Percentiles rank a stretch among this genome's conserved stretches.
These are phyloP conservation scores for Champsocephalus gunnari DNA, from an alignment of 2,797 vertebrate genomes.

Conservation along the genomic window DNA sequence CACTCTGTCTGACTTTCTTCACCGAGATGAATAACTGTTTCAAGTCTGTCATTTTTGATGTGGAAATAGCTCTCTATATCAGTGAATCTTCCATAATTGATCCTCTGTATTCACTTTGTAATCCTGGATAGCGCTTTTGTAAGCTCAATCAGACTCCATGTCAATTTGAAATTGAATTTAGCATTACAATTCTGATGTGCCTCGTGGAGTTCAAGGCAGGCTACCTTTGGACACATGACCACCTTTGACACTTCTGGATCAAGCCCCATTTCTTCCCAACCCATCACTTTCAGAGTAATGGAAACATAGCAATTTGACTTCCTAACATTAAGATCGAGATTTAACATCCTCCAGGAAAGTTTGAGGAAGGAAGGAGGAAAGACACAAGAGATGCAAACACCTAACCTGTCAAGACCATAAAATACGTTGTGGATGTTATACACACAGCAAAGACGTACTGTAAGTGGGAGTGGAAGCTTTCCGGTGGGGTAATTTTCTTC, in stretches of 20 bases:
- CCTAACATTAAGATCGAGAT: conserved; percentile 48
- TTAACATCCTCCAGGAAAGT: conserved; percentile 47
- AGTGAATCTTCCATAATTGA: conserved; percentile 68
- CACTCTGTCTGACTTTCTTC: conserved; percentile 56
- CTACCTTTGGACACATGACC: conserved; percentile 12
- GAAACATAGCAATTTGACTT: conserved; percentile 55
- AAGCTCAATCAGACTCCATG: conserved; percentile 51
- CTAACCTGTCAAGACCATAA: conserved; percentile 58
- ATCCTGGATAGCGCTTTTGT: conserved; percentile 41
- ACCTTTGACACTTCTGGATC: conserved; percentile 43
- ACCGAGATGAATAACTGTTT: conserved; percentile 59
- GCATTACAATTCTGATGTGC: conserved; percentile 14
- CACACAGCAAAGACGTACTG: conserved; percentile 29
- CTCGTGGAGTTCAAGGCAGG: conserved; percentile 31
- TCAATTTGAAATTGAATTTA: conserved; percentile 49
- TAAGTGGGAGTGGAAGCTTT: conserved; percentile 42
- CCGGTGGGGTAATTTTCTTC: conserved; percentile 52
- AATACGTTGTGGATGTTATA: conserved; percentile 56
- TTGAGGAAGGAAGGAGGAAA: conserved; percentile 30
- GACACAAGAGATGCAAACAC: conserved; percentile 58
- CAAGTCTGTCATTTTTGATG: conserved; percentile 64
- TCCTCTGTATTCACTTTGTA: conserved; percentile 63
- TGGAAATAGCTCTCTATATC: conserved; percentile 55
- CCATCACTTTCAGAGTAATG: conserved; percentile 49
- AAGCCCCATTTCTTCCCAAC: conserved; percentile 41